Conservation (phyloP, 1,140 invertebrate genomes). For the Lepidurus couesii region DNA sequence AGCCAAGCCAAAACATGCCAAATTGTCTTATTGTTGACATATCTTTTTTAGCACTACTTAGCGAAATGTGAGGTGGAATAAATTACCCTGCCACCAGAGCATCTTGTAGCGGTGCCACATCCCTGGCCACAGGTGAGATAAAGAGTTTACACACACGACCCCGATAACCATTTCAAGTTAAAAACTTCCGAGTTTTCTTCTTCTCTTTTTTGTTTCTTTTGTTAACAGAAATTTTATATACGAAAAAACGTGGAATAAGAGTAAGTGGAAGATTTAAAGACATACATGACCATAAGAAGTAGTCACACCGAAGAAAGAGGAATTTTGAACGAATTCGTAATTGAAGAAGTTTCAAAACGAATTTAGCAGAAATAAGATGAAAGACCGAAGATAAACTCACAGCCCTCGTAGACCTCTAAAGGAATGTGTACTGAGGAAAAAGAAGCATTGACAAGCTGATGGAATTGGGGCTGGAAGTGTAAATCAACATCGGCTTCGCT, state of each 20-base stretch:
- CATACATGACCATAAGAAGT: conserved; percentile 19
- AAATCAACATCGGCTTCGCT: conserved; percentile 22
- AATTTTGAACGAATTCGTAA: background rate
- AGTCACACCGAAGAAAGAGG: background rate
- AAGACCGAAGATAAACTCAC: conserved; percentile 26
- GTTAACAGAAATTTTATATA: background rate
- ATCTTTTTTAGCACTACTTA: background rate
- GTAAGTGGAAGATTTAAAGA: conserved; percentile 14
- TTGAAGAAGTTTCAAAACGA: background rate
- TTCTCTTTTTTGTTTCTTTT: background rate
- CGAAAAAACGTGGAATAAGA: background rate
- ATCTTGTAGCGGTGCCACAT: conserved; percentile 38
- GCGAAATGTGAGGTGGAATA: conserved; percentile 28
- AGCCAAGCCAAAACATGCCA: conserved; percentile 13
- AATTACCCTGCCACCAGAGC: conserved; percentile 37
- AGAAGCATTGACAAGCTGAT: conserved; percentile 24
- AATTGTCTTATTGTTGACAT: background rate
- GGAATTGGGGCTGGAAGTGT: conserved; percentile 20
- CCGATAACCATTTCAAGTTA: conserved; percentile 2
- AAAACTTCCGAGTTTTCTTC: conserved; percentile 16
- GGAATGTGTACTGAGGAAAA: conserved; percentile 35
- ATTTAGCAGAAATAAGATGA: background rate
- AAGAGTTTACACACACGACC: background rate
- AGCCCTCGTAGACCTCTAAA: conserved; percentile 35
- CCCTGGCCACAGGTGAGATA: conserved; percentile 33